A percentile compares a stretch with the other conserved stretches of the same genome.
Evolutionary conservation across 2,888 invertebrate genomes (phyloP).

Genomic region (Torymus texanus): DNA sequence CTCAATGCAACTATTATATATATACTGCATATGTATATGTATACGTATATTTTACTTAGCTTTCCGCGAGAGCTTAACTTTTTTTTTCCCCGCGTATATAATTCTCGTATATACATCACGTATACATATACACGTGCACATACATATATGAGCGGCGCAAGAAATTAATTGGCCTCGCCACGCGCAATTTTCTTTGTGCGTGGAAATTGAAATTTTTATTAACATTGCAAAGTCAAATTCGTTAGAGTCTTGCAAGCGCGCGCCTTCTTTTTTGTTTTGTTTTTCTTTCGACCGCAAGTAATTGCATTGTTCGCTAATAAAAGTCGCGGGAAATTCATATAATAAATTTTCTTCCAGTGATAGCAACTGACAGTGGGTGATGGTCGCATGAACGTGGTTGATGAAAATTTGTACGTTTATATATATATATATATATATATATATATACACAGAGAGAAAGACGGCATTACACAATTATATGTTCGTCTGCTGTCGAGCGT

Average conservation of each 20-base stretch:
- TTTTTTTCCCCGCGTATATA: neutral
- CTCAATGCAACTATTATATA: no score
- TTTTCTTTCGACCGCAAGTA: neutral
- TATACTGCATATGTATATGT: no score
- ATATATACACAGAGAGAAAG: no score
- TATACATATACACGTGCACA: neutral
- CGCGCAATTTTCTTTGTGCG: conserved; percentile 38
- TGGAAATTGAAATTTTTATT: conserved; percentile 38
- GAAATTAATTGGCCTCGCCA: conserved; percentile 28
- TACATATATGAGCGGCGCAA: conserved; percentile 5
- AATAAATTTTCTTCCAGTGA: no score
- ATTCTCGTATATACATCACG: conserved; percentile 21
- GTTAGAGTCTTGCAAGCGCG: neutral
- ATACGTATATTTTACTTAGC: no score
- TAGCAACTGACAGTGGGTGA: no score
- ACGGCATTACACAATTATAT: no score
- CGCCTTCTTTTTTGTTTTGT: neutral
- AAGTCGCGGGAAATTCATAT: neutral
- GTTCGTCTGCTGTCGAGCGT: no score
- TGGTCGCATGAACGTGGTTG: no score
- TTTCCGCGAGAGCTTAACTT: no score
- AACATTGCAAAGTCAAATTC: conserved; percentile 41
- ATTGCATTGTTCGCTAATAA: neutral
- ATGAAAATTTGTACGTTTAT: no score
- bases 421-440: no score